Evolutionary conservation across 2,113 vertebrate species (phyloP), one percentile per base, ranked within the genome.

Genomic region (Picathartes gymnocephalus): DNA sequence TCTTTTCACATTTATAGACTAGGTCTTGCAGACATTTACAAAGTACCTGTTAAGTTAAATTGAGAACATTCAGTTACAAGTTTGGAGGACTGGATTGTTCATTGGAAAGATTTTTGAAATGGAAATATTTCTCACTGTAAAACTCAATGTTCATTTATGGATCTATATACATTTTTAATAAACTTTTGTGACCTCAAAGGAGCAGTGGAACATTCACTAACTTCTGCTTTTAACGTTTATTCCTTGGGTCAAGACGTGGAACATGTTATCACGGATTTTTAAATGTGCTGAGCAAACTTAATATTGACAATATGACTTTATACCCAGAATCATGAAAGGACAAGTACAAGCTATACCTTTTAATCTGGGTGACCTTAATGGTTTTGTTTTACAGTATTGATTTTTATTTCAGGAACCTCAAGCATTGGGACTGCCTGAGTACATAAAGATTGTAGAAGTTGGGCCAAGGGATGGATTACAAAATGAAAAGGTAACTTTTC

Each of bases 361-460:
- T 92, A 27, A 44, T 86, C 47, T 83, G 64, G 35, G 56, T 86
- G 56, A 30, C 37, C 20, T 45, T 85, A 57, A 33, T 68, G 88
- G 42, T 71, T 95, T 88, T 91, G 14, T 72, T 51, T 82, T 89
- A 84, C 62, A 70, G 25, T 82, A 58, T 19, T 72, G 76, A 64
- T 78, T 95, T 96, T 47, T 77, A 40, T 98, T 98, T 94, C 94
- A 99, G 99, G 98, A 97, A 71, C 83, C 72, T 51, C 92, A 95
- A 74, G 69, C 96, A 86, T 93, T 97, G 42, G 98, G 97, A 91
- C 97, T 99, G 76, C 99, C 99, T 92, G 96, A 98, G 40, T 98
- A 98, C 97, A 97, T 99, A 71, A 99, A 99, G 98, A 98, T 99
- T 90, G 99, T 99, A 72, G 99, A 99, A 98, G 99, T 99, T 94